phyloP scores from a whole-genome alignment of 1,140 invertebrate genomes.

The Drosophila virilis region DNA sequence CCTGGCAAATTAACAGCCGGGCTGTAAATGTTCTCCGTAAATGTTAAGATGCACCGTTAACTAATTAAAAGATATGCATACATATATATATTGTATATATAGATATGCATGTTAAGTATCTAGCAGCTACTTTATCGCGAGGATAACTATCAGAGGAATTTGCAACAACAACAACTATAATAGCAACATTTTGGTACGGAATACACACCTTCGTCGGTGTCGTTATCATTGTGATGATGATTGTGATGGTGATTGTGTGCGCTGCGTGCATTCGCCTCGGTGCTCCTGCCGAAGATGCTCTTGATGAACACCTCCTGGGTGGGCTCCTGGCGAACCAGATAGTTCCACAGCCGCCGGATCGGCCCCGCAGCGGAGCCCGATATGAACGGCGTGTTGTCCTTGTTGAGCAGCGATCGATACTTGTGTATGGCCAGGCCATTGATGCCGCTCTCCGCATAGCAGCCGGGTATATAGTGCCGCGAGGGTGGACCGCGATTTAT shows the following conservation, averaged over 20 bases:
- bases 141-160: conserved; percentile 9
- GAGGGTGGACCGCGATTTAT: conserved; percentile 83
- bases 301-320: conserved; percentile 98
- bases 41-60: not conserved
- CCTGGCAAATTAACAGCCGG: not conserved
- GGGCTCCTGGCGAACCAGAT: conserved; percentile 95
- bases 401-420: conserved; percentile 95
- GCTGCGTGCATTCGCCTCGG: conserved; percentile 56
- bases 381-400: conserved; percentile 97
- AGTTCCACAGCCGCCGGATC: conserved; percentile 96
- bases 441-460: conserved; percentile 89
- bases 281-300: conserved; percentile 92
- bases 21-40: not conserved
- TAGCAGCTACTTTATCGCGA: not conserved
- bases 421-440: conserved; percentile 95
- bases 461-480: conserved; percentile 85
- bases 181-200: conserved; percentile 30
- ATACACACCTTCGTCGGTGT: conserved; percentile 71
- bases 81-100: conserved; percentile 77
- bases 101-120: not conserved
- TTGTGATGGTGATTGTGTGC: conserved; percentile 37
- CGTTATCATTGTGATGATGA: conserved; percentile 64
- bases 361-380: conserved; percentile 91
- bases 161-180: conserved; percentile 48
- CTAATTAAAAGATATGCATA: conserved; percentile 7